Evolutionary conservation across 2,797 vertebrate genomes (phyloP).

Genomic region (Lindbergichthys nudifrons): DNA sequence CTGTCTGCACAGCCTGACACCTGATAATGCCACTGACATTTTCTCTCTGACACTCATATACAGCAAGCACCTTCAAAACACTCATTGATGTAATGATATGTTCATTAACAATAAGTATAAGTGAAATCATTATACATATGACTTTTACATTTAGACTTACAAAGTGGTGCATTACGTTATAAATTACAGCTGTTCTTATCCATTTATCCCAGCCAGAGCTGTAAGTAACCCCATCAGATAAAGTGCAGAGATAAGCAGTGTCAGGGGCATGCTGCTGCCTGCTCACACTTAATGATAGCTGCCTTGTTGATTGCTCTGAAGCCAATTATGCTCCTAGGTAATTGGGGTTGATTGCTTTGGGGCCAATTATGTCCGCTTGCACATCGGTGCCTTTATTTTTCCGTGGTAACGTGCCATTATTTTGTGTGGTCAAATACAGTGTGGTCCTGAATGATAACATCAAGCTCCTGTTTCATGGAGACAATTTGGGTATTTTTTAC

Average conservation of each 20-base stretch:
- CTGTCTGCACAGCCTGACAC: conserved; percentile 6
- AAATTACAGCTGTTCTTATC: conserved; percentile 40
- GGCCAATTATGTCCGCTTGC: conserved; percentile 75
- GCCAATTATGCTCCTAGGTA: conserved; percentile 75
- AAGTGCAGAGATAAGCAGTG: conserved; percentile 72
- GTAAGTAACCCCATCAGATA: conserved; percentile 52
- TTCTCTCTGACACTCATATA: background rate
- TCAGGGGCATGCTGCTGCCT: conserved; percentile 74
- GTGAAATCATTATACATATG: background rate
- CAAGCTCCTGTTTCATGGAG: conserved; percentile 34
- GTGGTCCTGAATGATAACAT: conserved; percentile 68
- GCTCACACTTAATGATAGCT: conserved; percentile 74
- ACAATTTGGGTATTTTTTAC: conserved; percentile 29
- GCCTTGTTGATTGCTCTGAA: conserved; percentile 74
- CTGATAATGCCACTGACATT: background rate
- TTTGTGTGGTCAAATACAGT: conserved; percentile 63
- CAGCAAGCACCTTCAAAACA: background rate
- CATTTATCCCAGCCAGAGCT: conserved; percentile 50
- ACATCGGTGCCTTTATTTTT: conserved; percentile 64
- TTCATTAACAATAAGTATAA: background rate
- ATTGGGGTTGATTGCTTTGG: conserved; percentile 81
- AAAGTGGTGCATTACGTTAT: conserved; percentile 15
- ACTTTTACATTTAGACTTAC: conserved; percentile 4
- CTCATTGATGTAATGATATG: background rate
- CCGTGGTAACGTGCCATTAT: conserved; percentile 53